Evolutionary conservation across 2,888 invertebrate species (phyloP).

Genomic region (Nasonia oneida): DNA sequence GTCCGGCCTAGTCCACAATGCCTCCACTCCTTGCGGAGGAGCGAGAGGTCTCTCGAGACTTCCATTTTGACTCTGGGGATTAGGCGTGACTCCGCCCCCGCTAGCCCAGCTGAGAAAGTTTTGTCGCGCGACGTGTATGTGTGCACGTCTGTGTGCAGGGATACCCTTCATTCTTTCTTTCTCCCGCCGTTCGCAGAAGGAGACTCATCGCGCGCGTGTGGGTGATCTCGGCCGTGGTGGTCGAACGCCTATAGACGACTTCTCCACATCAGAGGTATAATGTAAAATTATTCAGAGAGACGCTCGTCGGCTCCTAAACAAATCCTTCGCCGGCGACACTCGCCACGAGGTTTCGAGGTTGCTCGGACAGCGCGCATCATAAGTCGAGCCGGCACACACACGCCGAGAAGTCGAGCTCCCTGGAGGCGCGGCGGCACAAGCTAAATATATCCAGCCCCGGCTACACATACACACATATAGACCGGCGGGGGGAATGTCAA

Average conservation of each 20-base stretch:
- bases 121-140: conserved; percentile 65
- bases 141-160: neutral
- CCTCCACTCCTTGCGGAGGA: conserved; percentile 49
- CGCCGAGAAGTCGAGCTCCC: conserved; percentile 67
- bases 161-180: conserved; percentile 25
- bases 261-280: conserved; percentile 60
- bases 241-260: conserved; percentile 74
- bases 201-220: neutral
- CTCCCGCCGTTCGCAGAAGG: neutral
- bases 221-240: neutral
- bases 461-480: neutral
- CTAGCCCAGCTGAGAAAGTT: conserved; percentile 68
- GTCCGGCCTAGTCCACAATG: conserved; percentile 68
- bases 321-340: neutral
- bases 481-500: conserved; percentile 72
- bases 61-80: conserved; percentile 80
- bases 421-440: conserved; percentile 75
- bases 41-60: conserved; percentile 76
- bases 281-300: neutral
- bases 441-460: conserved; percentile 78
- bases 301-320: neutral
- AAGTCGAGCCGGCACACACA: conserved; percentile 73
- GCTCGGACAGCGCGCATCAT: neutral
- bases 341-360: conserved; percentile 2
- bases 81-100: conserved; percentile 79